Conservation (phyloP, 2,113 vertebrate species). For the Nothoprocta pentlandii region DNA sequence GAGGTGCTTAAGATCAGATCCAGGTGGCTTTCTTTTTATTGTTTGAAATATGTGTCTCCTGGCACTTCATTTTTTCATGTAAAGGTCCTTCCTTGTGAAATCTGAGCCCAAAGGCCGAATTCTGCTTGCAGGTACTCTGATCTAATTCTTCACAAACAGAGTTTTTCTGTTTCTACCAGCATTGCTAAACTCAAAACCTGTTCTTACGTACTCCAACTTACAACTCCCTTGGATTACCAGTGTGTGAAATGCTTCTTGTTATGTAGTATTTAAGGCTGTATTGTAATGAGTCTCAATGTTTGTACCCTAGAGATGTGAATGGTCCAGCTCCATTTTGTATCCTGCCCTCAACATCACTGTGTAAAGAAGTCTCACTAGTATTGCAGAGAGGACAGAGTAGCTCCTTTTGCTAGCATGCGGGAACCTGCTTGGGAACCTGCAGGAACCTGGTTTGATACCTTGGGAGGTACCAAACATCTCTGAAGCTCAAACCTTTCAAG, state of each 20-base stretch:
- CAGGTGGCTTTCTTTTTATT: constrained; percentile 47
- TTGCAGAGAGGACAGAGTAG: background rate
- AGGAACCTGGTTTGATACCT: no score
- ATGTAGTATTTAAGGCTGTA: background rate
- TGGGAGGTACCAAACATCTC: background rate
- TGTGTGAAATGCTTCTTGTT: background rate
- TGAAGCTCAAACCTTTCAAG: background rate
- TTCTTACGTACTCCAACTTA: background rate
- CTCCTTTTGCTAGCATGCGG: background rate
- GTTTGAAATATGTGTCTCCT: constrained; percentile 23
- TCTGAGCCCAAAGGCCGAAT: background rate
- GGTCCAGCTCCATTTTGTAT: background rate
- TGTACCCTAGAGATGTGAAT: background rate
- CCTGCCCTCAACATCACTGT: background rate
- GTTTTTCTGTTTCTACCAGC: background rate
- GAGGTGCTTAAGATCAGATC: constrained; percentile 64
- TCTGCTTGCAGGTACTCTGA: background rate
- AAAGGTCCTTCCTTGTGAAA: background rate
- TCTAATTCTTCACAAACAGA: background rate
- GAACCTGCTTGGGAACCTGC: background rate
- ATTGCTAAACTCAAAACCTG: background rate
- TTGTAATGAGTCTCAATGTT: background rate
- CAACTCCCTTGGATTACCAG: accelerated
- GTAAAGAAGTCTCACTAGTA: background rate
- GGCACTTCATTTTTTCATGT: background rate